A percentile compares a stretch with the other conserved stretches of the same genome.
Conservation (phyloP, 2,888 invertebrate genomes). For the Torymus tubicola region DNA sequence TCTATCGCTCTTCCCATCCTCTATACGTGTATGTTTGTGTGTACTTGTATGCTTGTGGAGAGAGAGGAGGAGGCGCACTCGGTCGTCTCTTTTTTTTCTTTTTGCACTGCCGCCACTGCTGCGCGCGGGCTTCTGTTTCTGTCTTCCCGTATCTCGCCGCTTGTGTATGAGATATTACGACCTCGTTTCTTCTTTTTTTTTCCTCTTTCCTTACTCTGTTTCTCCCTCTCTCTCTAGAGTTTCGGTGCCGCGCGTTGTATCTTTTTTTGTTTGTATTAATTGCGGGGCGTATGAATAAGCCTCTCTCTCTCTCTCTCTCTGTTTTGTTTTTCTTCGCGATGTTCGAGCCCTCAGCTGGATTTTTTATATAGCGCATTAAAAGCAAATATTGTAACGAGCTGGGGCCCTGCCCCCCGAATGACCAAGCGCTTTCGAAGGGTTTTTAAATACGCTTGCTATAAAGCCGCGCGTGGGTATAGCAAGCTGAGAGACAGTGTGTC, state of each 20-base stretch:
- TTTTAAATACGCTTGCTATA: neutral
- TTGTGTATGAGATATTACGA: too few species aligned
- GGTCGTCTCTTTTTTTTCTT: neutral
- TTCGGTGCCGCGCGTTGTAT: neutral
- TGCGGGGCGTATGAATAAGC: constrained; percentile 5
- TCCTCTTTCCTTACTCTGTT: constrained; percentile 4
- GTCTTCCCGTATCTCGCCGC: neutral
- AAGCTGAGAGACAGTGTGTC: too few species aligned
- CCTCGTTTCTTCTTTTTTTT: neutral
- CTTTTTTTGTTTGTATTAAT: constrained; percentile 34
- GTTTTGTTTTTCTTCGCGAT: neutral
- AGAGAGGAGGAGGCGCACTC: too few species aligned
- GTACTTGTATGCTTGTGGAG: neutral
- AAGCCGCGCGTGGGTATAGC: too few species aligned
- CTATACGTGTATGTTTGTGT: neutral
- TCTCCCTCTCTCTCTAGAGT: neutral
- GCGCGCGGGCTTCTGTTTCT: constrained; percentile 15
- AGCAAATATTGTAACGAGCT: constrained; percentile 28
- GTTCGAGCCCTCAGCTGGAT: neutral
- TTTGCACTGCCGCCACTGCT: neutral
- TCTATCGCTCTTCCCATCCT: neutral
- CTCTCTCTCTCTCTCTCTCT: neutral
- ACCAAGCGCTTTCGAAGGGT: constrained; percentile 24
- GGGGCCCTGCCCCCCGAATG: neutral
- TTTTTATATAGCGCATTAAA: neutral